Evolutionary conservation across 2,888 invertebrate genomes (phyloP).

Genomic region (Trichopoda pennipes): DNA sequence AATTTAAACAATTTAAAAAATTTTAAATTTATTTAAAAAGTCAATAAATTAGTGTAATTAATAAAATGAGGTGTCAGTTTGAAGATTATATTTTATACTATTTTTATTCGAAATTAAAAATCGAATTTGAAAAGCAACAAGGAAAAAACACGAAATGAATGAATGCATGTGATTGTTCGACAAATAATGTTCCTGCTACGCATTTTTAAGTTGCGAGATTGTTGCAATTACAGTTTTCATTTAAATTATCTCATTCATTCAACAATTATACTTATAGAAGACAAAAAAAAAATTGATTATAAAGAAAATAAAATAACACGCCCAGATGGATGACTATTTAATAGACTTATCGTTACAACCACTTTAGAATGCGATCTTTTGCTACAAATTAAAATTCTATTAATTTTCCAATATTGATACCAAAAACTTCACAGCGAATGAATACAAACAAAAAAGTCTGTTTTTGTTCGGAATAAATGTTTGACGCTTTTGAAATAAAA

Average conservation of each 20-base stretch:
- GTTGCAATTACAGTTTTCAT: constrained; percentile 29
- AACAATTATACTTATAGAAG: constrained; percentile 10
- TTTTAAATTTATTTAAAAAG: neutral
- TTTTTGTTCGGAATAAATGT: constrained; percentile 54
- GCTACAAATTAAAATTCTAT: constrained; percentile 66
- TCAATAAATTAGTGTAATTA: neutral
- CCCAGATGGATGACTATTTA: constrained; percentile 28
- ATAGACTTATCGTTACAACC: constrained; percentile 9
- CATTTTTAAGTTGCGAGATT: neutral
- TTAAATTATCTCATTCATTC: constrained; percentile 10
- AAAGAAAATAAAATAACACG: neutral
- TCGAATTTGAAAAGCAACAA: neutral
- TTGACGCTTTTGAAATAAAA: constrained; percentile 50
- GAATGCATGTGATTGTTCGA: constrained; percentile 25
- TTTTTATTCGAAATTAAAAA: neutral
- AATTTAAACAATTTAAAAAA: neutral
- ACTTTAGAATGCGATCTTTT: constrained; percentile 18
- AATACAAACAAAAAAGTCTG: constrained; percentile 7
- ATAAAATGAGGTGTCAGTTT: neutral
- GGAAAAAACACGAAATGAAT: constrained; percentile 21
- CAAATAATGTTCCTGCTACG: neutral
- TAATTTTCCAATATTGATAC: constrained; percentile 35
- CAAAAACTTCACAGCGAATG: neutral
- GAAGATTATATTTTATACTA: neutral
- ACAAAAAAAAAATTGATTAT: neutral